Evolutionary conservation across 2,888 invertebrate genomes (phyloP), one percentile per base, ranked within the genome.

Genomic region (Conus canariensis): DNA sequence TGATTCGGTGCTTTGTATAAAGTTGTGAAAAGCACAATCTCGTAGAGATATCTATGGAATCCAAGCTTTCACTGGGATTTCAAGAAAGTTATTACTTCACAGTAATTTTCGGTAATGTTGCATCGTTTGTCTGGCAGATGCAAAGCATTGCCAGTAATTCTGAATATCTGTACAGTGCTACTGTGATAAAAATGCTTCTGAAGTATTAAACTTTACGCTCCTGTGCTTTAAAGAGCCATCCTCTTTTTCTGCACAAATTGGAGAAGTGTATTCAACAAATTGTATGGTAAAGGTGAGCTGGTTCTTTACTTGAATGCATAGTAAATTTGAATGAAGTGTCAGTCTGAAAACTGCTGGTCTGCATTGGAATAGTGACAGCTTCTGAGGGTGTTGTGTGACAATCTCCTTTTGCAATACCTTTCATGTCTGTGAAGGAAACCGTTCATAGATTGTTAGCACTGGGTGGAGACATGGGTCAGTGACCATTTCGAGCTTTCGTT

Each of bases 401-500:
- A 25, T 86, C 86, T 67, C 86, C 64, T 67, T 86, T 16, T 67
- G 30, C 30, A 14, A 45, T 5, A 45, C 60, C 86, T 86, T 86
- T 86, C 86, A 67, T 85, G 25, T 22, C 59, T 60, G 14, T 86
- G 67, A 60, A 64, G 60, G 60, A 64, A 70, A 64, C 1, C 16
- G 64, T 16, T 64, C 16, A 64, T 16, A 64, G 19, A 22, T 16
- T 70, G 22, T 70, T 8, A 22, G 70, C 22, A 22, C 19, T 22
- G 70, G 70, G 14, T 22, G 16, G 19, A 70, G 7, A 7, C 70
- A 22, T 22, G 22, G 58, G 58, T 58, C n/a, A 25, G 59, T 86
- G 86, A 60, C 45, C 9, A 9, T 86, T 86, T 86, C 86, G 86
- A 45, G 16, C 64, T 86, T 86, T 86, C 86, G 86, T 30, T 86